These are phyloP conservation scores for Elaphurus davidianus DNA, from an alignment of 2,113 vertebrate species.

Conservation along the genomic window DNA sequence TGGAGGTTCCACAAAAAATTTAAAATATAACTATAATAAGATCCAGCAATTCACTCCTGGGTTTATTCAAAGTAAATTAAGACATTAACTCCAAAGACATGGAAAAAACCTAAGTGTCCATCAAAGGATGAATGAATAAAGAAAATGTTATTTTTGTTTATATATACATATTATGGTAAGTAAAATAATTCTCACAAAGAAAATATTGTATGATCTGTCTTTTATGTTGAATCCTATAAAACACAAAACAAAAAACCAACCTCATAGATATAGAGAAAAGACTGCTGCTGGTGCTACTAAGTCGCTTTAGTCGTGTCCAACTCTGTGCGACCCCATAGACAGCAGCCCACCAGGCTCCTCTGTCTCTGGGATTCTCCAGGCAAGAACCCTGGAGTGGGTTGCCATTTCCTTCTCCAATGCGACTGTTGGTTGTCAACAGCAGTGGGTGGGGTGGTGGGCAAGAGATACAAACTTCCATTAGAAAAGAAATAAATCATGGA, in stretches of 20 bases:
- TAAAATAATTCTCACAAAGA: not conserved
- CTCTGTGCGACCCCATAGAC: not conserved
- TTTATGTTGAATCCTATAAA: not conserved
- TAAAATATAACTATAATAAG: not conserved
- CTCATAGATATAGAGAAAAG: not conserved
- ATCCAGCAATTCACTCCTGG: not conserved
- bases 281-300: not conserved
- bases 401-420: not conserved
- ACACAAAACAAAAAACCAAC: not conserved
- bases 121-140: not conserved
- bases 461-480: not conserved
- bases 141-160: not conserved
- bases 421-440: not conserved
- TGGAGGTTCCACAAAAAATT: not conserved
- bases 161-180: not conserved
- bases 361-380: not conserved
- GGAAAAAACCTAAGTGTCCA: not conserved
- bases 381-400: not conserved
- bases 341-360: not conserved
- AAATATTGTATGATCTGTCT: not conserved
- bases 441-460: not conserved
- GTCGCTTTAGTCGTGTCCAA: fast-evolving
- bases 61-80: not conserved
- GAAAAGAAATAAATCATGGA: not conserved
- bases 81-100: not conserved